phyloP scores from a whole-genome alignment of 2,888 invertebrate genomes.

The Agrochola macilenta region DNA sequence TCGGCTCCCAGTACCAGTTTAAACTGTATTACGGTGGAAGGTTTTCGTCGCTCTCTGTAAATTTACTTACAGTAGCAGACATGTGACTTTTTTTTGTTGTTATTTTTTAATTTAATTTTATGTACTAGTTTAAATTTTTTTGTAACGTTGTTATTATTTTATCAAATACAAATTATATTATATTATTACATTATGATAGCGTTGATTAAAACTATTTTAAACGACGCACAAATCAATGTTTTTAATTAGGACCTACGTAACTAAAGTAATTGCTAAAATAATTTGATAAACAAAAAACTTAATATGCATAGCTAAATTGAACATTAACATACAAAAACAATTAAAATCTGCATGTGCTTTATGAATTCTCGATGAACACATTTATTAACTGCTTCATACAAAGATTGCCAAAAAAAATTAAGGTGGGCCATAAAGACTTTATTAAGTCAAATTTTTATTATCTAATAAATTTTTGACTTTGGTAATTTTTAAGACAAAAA shows the following conservation, averaged over 20 bases:
- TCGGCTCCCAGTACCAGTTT: no score
- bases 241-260: neutral
- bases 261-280: neutral
- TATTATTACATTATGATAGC: no score
- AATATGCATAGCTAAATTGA: slow-evolving; percentile 3
- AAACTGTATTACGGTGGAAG: no score
- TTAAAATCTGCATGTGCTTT: slow-evolving; percentile 2
- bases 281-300: slow-evolving; percentile 3
- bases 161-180: no score
- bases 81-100: no score
- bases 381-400: slow-evolving; percentile 2
- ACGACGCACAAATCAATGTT: neutral
- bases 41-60: no score
- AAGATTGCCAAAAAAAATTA: slow-evolving; percentile 20
- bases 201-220: neutral
- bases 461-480: neutral
- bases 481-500: no score
- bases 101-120: no score
- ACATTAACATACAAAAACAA: slow-evolving; percentile 5
- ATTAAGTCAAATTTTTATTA: neutral
- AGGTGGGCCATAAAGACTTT: slow-evolving; percentile 8
- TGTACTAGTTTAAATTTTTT: no score
- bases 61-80: no score
- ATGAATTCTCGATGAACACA: slow-evolving; percentile 28
- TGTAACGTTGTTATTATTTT: no score